Evolutionary conservation across 30 jellyfish, hydroid and myxozoan species (phyloP), one percentile per base, ranked within the genome.

Genomic region (Aurelia sp.): DNA sequence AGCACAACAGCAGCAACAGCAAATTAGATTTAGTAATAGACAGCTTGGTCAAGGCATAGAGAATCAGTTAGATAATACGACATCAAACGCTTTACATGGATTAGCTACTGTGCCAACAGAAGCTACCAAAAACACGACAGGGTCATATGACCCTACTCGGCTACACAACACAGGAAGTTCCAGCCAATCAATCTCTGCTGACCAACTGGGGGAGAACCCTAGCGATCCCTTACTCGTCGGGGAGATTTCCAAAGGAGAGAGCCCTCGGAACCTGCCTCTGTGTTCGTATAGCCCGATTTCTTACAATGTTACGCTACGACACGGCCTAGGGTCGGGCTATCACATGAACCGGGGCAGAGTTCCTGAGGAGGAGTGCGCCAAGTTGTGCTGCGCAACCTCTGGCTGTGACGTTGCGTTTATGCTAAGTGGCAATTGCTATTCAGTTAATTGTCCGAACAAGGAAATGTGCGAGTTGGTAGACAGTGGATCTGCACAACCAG

Each of bases 241-340:
- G 33, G 44, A 48, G 68, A 41, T 72, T 20, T 52, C 67, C 48
- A 21, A n/a, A 22, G 66, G 35, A 33, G 90, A 53, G 63, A 65
- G 65, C 19, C 61, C 81, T 44, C 73, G 88, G 85, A 64, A 65
- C 90, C 99, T 66, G 92, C 98, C 97, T 96, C 97, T 90, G 97
- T 95, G 99, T 95, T 91, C 93, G 86, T 95, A 75, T 95, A 95
- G 99, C 99, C 99, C 99, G 99, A 90, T 95, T 90, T 95, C 99
- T 95, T 95, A 95, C 99, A 95, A 95, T 95, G 99, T 95, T 95
- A 91, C 99, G 99, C 99, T 95, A 91, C 99, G 97, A 72, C 95
- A 89, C 86, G 97, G 99, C 95, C 95, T 77, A 91, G 99, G 84
- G 92, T 90, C 99, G 96, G 99, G 99, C 97, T 89, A 88, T 82